Base-by-base conservation (phyloP, 1,140 invertebrate species). In the Drosophila grimshawi region DNA sequence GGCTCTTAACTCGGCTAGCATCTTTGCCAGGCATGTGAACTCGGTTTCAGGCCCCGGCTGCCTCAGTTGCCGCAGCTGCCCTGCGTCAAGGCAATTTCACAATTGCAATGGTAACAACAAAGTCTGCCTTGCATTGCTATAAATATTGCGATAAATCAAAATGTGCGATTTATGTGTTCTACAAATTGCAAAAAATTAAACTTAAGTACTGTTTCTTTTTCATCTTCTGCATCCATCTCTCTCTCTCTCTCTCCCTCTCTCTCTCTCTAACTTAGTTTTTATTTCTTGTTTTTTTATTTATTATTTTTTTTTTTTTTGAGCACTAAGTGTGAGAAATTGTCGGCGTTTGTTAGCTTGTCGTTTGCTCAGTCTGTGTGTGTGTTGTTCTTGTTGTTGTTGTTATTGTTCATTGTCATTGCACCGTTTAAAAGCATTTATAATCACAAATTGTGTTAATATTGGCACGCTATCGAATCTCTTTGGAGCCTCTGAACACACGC, bases 161-260 rank as follows among this genome's bases (percentile, higher is more conserved):
- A 89, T 86, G 85, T 89, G 85, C 85, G 85, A 89, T 89, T 89
- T 89, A 89, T 89, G 85, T 89, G 85, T 89, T 89, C 85, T 89
- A 89, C 85, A 89, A 89, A 89, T 89, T 89, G 85, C 85, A 89
- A 89, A 89, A 89, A 89, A 89, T 89, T 89, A 89, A 89, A 89
- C 86, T 89, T 89, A 89, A 89, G 86, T 89, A 89, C 85, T 90
- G 85, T 66, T 70, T 43, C 39, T 74, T 77, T 62, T 74, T 76
- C 27, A 5, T 43, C 61, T 62, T 61, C 41, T 59, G 27, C 41
- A 27, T 7, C 11, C 45, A n/a, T 43, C 39, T 43, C 39, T 43
- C 39, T 43, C n/a, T n/a, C 27, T 39, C 62, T 68, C 65, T 45
- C 45, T 67, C 59, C 65, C 65, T 45, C 45, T 67, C 59, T 30